Conservation (phyloP, 1,140 invertebrate genomes). For the Teleogryllus occipitalis region DNA sequence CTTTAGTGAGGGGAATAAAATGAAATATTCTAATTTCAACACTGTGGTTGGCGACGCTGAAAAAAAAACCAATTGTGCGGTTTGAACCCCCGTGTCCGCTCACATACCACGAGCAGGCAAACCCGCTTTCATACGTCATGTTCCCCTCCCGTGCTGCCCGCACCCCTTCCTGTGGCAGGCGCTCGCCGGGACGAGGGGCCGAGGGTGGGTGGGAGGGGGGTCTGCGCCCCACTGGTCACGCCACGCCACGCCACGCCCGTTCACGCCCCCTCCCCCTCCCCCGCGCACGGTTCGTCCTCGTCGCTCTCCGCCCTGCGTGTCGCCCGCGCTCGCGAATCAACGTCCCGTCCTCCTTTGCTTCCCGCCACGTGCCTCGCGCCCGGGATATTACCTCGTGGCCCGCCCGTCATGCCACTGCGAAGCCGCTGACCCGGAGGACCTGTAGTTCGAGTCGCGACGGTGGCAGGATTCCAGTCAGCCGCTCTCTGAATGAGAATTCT, state of each 20-base stretch:
- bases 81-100: not conserved
- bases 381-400: too few species aligned
- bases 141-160: not conserved
- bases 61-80: not conserved
- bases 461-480: too few species aligned
- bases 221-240: not conserved
- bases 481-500: too few species aligned
- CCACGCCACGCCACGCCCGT: not conserved
- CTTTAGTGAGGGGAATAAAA: not conserved
- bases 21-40: constrained; percentile 6
- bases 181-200: not conserved
- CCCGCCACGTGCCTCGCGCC: too few species aligned
- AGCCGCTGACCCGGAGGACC: too few species aligned
- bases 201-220: too few species aligned
- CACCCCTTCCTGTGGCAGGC: not conserved
- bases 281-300: not conserved
- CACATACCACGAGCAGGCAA: not conserved
- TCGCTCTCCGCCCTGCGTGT: not conserved
- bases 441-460: too few species aligned
- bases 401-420: too few species aligned
- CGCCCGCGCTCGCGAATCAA: too few species aligned
- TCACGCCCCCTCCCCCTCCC: not conserved
- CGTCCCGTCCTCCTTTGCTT: too few species aligned
- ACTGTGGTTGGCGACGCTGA: not conserved
- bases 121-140: not conserved